These are phyloP conservation scores for Scyliorhinus canicula DNA, from an alignment of 2,797 vertebrate genomes.

Conservation along the genomic window DNA sequence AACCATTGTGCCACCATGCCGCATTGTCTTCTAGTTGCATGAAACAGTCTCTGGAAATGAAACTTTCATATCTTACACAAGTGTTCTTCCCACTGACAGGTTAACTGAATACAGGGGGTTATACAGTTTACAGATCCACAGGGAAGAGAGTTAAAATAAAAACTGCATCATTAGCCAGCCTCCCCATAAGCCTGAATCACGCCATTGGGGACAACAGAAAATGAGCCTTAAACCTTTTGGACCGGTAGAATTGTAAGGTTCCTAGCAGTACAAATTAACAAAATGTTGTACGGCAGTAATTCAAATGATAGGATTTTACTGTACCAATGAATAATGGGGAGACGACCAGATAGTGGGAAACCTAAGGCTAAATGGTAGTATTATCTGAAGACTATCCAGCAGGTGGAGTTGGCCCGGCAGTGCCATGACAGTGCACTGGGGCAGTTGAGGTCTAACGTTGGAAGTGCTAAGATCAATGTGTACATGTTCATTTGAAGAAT, in stretches of 20 bases:
- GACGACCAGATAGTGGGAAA: not conserved
- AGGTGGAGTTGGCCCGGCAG: not conserved
- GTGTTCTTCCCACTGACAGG: not conserved
- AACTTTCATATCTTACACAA: not conserved
- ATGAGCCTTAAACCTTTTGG: not conserved
- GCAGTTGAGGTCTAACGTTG: not conserved
- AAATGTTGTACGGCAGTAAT: not conserved
- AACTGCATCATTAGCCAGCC: not conserved
- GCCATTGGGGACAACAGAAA: not conserved
- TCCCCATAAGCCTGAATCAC: not conserved
- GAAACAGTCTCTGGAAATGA: not conserved
- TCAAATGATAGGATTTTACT: not conserved
- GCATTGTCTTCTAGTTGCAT: not conserved
- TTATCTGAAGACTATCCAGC: not conserved
- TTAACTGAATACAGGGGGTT: not conserved
- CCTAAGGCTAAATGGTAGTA: not conserved
- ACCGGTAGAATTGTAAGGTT: not conserved
- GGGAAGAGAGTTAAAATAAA: not conserved
- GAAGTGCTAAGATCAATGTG: not conserved
- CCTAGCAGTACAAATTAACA: not conserved
- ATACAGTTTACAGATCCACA: not conserved
- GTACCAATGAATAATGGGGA: no score
- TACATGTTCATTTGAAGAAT: not conserved
- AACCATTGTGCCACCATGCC: no score
- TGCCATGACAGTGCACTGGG: not conserved